Percentiles rank a stretch among this genome's conserved stretches.
These are phyloP conservation scores for Steinernema scapterisci DNA, from an alignment of 2,888 invertebrate species.

Conservation along the genomic window DNA sequence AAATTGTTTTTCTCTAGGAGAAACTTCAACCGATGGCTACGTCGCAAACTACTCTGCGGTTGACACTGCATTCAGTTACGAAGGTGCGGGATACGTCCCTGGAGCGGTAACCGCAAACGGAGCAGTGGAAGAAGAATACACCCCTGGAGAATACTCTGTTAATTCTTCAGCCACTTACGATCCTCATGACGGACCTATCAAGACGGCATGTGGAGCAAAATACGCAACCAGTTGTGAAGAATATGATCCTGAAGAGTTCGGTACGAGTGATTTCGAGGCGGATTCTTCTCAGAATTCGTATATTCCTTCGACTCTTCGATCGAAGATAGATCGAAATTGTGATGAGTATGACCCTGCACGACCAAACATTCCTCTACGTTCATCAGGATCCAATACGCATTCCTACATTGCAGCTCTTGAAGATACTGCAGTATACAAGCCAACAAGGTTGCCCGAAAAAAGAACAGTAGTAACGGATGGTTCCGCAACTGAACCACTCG, in stretches of 20 bases:
- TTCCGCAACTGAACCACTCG: not conserved
- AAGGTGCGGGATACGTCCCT: not conserved
- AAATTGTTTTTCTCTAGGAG: not conserved
- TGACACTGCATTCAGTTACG: not conserved
- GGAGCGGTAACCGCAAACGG: no score
- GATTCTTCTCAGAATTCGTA: not conserved
- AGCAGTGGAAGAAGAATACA: not conserved
- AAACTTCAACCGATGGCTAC: not conserved
- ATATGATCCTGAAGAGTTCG: constrained; percentile 8
- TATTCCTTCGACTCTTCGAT: not conserved
- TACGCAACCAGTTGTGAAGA: not conserved
- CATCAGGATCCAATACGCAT: no score
- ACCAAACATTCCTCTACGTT: no score
- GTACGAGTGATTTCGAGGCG: not conserved
- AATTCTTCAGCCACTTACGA: not conserved
- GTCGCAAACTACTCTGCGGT: not conserved
- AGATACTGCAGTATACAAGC: not conserved
- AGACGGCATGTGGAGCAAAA: not conserved
- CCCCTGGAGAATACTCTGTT: not conserved
- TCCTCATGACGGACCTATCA: not conserved
- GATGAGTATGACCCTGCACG: constrained; percentile 4
- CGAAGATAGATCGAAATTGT: not conserved
- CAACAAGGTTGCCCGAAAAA: not conserved
- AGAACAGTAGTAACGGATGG: not conserved
- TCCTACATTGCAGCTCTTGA: not conserved